Conservation (phyloP, 2,113 vertebrate genomes). For the Dinomys branickii region DNA sequence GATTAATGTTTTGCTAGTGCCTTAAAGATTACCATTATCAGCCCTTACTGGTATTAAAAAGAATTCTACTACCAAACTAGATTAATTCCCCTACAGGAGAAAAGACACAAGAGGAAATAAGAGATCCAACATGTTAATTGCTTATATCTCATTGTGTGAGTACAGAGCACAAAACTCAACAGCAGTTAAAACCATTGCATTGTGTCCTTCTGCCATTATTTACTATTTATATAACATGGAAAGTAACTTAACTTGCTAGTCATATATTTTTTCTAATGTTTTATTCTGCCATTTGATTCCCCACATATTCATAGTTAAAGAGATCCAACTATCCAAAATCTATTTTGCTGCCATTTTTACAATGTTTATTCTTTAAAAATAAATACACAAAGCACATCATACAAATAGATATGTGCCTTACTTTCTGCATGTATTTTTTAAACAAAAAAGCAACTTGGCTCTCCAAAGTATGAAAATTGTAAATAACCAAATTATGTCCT, state of each 20-base stretch:
- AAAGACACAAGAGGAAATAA: background rate
- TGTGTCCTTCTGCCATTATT: background rate
- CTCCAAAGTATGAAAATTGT: background rate
- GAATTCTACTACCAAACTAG: background rate
- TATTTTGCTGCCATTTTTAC: background rate
- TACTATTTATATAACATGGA: background rate
- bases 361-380: background rate
- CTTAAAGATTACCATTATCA: background rate
- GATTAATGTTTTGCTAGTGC: background rate
- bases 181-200: background rate
- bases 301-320: background rate
- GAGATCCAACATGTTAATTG: background rate
- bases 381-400: background rate
- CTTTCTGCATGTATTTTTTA: background rate
- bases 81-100: background rate
- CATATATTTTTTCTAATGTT: background rate
- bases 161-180: background rate
- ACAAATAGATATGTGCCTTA: background rate
- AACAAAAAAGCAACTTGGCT: background rate
- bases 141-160: background rate
- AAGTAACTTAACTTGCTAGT: background rate
- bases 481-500: background rate
- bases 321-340: background rate
- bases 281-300: background rate
- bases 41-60: background rate